A percentile compares a stretch with the other conserved stretches of the same genome.
Conservation (phyloP, 2,888 invertebrate species). For the Tanytarsus gracilentus region DNA sequence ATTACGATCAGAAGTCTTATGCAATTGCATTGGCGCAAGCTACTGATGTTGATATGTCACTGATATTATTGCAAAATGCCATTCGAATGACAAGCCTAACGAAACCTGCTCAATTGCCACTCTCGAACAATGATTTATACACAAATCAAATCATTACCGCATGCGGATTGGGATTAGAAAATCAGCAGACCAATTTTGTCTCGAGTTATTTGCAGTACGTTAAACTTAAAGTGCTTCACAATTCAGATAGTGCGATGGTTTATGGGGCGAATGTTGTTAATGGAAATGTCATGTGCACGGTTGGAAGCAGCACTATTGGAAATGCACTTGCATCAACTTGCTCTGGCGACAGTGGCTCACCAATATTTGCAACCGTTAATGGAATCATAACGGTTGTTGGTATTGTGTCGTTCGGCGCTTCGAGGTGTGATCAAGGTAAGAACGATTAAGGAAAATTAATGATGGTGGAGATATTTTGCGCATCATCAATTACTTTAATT, state of each 20-base stretch:
- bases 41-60: background rate
- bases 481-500: no score
- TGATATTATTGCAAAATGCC: background rate
- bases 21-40: background rate
- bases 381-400: background rate
- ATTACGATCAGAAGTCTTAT: background rate
- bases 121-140: background rate
- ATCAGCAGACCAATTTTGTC: background rate
- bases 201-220: background rate
- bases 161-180: background rate
- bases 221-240: background rate
- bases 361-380: background rate
- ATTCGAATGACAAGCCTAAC: background rate
- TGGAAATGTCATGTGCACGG: background rate
- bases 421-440: slow-evolving; percentile 5
- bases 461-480: no score
- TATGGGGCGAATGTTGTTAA: background rate
- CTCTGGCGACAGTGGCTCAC: background rate
- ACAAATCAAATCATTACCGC: background rate
- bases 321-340: background rate
- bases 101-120: background rate
- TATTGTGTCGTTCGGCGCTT: background rate
- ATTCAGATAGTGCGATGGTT: background rate
- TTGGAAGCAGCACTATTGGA: background rate
- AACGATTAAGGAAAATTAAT: no score